Evolutionary conservation across 1,140 invertebrate genomes (phyloP).

Genomic region (Drosophila malerkotliana): DNA sequence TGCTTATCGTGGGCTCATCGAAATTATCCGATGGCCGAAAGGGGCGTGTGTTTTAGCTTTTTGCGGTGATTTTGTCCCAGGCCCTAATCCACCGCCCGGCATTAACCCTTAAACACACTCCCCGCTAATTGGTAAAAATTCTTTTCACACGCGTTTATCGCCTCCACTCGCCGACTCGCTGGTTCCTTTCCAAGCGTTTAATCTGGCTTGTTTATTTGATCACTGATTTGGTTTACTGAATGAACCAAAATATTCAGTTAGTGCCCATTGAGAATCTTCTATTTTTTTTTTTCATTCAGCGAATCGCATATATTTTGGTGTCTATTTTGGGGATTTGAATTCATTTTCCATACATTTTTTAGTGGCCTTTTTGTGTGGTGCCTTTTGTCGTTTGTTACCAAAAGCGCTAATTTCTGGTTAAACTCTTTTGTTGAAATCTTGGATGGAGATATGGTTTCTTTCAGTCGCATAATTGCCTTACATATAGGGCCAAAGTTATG

Average conservation of each 20-base stretch:
- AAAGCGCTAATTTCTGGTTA: slow-evolving; percentile 46
- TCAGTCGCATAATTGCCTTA: slow-evolving; percentile 15
- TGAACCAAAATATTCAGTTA: slow-evolving; percentile 29
- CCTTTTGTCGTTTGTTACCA: slow-evolving; percentile 32
- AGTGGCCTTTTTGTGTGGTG: slow-evolving; percentile 16
- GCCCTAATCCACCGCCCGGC: not conserved
- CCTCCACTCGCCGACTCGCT: slow-evolving; percentile 17
- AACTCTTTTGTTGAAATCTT: slow-evolving; percentile 18
- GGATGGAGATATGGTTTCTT: slow-evolving; percentile 8
- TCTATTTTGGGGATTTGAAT: slow-evolving; percentile 48
- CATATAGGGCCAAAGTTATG: slow-evolving; percentile 16
- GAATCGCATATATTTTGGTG: slow-evolving; percentile 28
- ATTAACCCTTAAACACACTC: slow-evolving; percentile 12
- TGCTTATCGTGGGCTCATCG: slow-evolving; percentile 61
- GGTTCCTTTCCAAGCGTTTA: slow-evolving; percentile 33
- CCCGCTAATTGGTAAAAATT: slow-evolving; percentile 60
- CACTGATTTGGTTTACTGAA: slow-evolving; percentile 41
- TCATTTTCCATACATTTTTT: slow-evolving; percentile 29
- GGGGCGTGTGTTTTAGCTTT: slow-evolving; percentile 66
- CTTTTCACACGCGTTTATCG: slow-evolving; percentile 51
- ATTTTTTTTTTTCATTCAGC: slow-evolving; percentile 40
- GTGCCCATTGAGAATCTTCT: slow-evolving; percentile 40
- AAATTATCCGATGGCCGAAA: slow-evolving; percentile 64
- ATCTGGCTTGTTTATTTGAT: slow-evolving; percentile 63
- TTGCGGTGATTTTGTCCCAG: slow-evolving; percentile 35